Evolutionary conservation across 2,797 vertebrate genomes (phyloP), one percentile per base, ranked within the genome.

Genomic region (Phataginus tricuspis): DNA sequence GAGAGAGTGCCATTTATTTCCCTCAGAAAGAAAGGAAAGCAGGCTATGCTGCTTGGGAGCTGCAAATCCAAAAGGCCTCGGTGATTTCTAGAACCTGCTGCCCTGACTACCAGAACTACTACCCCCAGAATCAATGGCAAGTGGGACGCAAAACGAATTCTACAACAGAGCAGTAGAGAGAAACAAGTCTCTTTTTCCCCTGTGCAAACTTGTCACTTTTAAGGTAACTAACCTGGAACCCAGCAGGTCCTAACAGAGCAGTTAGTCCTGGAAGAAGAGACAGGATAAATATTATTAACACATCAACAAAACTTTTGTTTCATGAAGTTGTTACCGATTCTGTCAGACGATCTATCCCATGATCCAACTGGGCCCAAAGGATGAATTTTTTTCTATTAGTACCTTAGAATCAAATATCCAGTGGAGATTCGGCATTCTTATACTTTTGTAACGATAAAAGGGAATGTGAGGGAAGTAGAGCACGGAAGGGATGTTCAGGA

Each of bases 381-480:
- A 39, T 14, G n/a, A 25, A 29, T 29, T 51, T 49, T 59, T 64
- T n/a, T 63, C 51, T n/a, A 31, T 42, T 55, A 51, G 34, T 91
- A 42, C 23, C 63, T 42, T 55, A 51, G 34, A 93, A 42, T 25
- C 63, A 79, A 27, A 96, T 18, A 91, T 1, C 2, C 16, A 45
- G 51, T 8, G 39, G 57, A 93, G 8, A 93, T 75, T 59, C 34
- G 89, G 39, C 31, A 92, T 72, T 96, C 95, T 82, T 49, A 80
- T 74, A 74, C 59, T 96, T 63, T 74, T 45, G 95, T 45, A 95
- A 90, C 13, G 80, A 25, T 83, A 96, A 83, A 80, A 97, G 83
- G 83, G 59, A 66, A 68, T 45, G 72, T 14, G 23, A 45, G 21
- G 7, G 75, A 51, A 66, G 29, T 11, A 34, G 25, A 27, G 27